These are phyloP conservation scores for Clamator glandarius DNA, from an alignment of 2,797 vertebrate species.

Conservation along the genomic window DNA sequence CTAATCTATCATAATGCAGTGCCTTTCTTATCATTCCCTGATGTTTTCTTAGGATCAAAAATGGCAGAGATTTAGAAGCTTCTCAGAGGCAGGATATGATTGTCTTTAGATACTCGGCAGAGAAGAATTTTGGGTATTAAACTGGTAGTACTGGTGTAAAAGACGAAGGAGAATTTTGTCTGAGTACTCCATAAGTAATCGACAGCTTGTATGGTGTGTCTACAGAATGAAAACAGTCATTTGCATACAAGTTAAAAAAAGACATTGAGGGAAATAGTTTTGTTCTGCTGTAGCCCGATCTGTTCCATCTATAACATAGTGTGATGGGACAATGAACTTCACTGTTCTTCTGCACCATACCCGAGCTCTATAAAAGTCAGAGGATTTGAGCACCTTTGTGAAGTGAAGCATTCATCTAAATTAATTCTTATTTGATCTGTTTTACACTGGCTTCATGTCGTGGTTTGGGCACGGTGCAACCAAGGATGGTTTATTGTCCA, in stretches of 20 bases:
- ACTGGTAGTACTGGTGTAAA: not conserved
- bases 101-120: conserved; percentile 35
- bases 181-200: not conserved
- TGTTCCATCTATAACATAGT: not conserved
- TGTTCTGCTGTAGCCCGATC: not conserved
- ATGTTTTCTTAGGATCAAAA: conserved; percentile 47
- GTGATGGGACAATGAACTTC: not conserved
- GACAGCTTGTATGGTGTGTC: not conserved
- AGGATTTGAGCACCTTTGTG: not conserved
- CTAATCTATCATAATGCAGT: conserved; percentile 27
- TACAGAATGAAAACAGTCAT: not conserved
- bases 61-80: conserved; percentile 40
- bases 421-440: not conserved
- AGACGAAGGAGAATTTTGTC: conserved; percentile 13
- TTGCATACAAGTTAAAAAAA: accelerated
- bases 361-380: not conserved
- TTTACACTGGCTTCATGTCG: accelerated
- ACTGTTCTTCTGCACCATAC: not conserved
- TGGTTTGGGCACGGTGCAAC: not conserved
- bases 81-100: conserved; percentile 19
- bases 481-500: not conserved
- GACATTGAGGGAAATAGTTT: not conserved
- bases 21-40: conserved; percentile 41
- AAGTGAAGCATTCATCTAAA: not conserved
- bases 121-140: conserved; percentile 23